Conservation (phyloP, 2,113 vertebrate species). For the Ceyx cyanopectus region DNA sequence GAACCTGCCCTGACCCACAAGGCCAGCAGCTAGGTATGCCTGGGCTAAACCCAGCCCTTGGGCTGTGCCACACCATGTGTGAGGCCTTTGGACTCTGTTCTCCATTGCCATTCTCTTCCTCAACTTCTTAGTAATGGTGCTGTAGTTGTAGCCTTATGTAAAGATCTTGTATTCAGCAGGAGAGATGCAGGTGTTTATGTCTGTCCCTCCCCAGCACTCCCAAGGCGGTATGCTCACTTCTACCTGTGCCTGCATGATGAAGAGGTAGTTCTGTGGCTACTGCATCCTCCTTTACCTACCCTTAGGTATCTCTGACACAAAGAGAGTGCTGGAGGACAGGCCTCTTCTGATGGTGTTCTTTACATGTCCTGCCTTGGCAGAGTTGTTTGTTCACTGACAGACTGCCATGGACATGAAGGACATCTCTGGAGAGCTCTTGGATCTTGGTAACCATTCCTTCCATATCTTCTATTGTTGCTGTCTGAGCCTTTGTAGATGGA, state of each 20-base stretch:
- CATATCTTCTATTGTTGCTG: background rate
- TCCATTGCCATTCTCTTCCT: rapidly evolving
- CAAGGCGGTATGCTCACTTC: background rate
- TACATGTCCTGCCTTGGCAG: background rate
- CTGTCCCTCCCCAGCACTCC: background rate
- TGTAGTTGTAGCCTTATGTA: background rate
- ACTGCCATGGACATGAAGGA: background rate
- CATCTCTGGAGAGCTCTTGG: background rate
- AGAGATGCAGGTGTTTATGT: background rate
- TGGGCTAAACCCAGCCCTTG: background rate
- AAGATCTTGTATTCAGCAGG: background rate
- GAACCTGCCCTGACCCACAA: background rate
- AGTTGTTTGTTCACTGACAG: background rate
- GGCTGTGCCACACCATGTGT: rapidly evolving
- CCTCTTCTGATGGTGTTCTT: background rate
- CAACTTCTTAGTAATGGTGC: background rate
- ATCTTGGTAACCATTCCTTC: background rate
- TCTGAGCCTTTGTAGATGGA: background rate
- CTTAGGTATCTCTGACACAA: no score
- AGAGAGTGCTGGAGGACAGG: background rate
- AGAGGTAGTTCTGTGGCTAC: background rate
- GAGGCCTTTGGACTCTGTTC: background rate
- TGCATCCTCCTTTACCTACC: background rate
- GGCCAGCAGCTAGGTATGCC: background rate
- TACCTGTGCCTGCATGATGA: background rate